A percentile compares a stretch with the other conserved stretches of the same genome.
Evolutionary conservation across 2,888 invertebrate genomes (phyloP).

Genomic region (Hyposoter dolosus): DNA sequence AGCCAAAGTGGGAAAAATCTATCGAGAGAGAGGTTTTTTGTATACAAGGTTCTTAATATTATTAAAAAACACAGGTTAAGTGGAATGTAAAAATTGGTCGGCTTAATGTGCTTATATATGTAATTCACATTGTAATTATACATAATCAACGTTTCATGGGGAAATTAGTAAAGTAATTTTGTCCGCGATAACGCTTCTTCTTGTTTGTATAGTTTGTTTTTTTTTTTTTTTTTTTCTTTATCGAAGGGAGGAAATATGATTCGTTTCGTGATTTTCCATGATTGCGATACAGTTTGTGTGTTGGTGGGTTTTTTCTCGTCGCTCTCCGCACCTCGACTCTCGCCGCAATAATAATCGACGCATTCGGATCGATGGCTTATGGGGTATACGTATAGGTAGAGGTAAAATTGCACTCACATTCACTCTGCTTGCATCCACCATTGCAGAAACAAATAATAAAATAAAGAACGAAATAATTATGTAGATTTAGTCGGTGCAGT

Average conservation of each 20-base stretch:
- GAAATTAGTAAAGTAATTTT: conserved; percentile 75
- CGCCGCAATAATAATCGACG: conserved; percentile 26
- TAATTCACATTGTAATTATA: conserved; percentile 81
- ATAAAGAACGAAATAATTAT: conserved; percentile 1
- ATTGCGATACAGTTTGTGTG: conserved; percentile 3
- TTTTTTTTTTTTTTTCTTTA: conserved; percentile 26
- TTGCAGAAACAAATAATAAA: neutral
- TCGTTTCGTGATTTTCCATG: conserved; percentile 32
- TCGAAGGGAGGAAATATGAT: conserved; percentile 30
- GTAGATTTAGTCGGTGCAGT: conserved; percentile 14
- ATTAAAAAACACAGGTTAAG: neutral
- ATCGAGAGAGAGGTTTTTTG: neutral
- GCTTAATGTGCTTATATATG: conserved; percentile 77
- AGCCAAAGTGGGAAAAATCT: too few relatives aligned
- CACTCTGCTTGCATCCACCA: conserved; percentile 18
- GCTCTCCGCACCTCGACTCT: conserved; percentile 20
- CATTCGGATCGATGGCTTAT: conserved; percentile 26
- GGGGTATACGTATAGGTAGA: conserved; percentile 31
- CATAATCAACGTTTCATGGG: conserved; percentile 78
- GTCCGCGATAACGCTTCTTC: conserved; percentile 66
- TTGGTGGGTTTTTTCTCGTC: conserved; percentile 14
- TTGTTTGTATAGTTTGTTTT: conserved; percentile 54
- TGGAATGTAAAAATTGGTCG: conserved; percentile 18
- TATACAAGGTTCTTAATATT: neutral
- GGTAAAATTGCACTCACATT: conserved; percentile 42